Base-by-base conservation (phyloP, 2,797 vertebrate species). In the Buceros bicornis region DNA sequence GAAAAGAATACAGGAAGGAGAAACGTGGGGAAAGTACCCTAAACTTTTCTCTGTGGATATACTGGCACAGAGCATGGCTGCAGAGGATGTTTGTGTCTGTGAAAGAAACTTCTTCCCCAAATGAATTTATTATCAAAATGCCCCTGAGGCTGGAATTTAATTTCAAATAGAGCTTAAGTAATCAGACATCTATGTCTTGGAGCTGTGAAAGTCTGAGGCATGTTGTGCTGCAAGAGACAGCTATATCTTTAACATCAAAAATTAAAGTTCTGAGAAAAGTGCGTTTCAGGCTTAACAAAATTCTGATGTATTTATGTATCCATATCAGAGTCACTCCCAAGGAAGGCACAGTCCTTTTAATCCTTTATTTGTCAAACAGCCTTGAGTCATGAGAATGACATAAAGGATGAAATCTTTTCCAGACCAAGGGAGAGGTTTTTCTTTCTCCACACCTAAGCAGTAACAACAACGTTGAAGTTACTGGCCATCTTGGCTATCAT, bases 101-200 rank as follows among this genome's bases (percentile, higher is more conserved):
- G 70, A 95, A 95, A 91, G 47, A 93, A 96, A 91, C 5, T 94
- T 95, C 93, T 97, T 94, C 83, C 80, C 82, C 91, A 93, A 96
- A 95, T 95, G 89, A 97, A 96, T 95, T 95, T 97, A 97, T 97
- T 97, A 97, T 97, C 96, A 96, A 89, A 96, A 90, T 86, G 91
- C 86, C 96, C 96, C 91, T 93, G 93, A 97, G 97, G 94, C 94
- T 96, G 84, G 89, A 95, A 97, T 98, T 97, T 96, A 97, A 97
- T 98, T 98, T 97, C 91, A 91, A 95, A 92, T 90, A 82, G 69
- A 96, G 95, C 95, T 98, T 97, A 97, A 96, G 94, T 95, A 97
- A 97, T 97, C 95, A 96, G 92, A 95, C 97, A 97, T 97, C 95
- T 97, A 91, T 94, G 87, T 97, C 95, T 96, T 91, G 86, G 88